Evolutionary conservation across 2,888 invertebrate genomes (phyloP).

Genomic region (Bombylius discolor): DNA sequence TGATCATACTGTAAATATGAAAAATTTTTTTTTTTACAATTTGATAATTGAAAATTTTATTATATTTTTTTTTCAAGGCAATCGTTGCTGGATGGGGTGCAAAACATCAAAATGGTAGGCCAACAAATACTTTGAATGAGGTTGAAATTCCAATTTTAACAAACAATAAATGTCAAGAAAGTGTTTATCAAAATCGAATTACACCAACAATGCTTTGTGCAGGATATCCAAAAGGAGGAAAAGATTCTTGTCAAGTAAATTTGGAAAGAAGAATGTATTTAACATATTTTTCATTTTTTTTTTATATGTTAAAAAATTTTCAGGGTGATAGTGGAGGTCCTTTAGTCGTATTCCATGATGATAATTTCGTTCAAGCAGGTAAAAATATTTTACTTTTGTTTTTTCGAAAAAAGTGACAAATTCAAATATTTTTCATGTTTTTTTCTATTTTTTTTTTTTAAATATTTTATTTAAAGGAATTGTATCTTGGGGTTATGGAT

Average conservation of each 20-base stretch:
- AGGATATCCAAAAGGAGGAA: constrained; percentile 26
- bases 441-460: no score
- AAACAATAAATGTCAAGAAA: constrained; percentile 27
- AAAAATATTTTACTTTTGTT: neutral
- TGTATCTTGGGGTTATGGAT: constrained; percentile 17
- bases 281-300: neutral
- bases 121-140: constrained; percentile 26
- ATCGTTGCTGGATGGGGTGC: constrained; percentile 32
- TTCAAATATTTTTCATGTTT: no score
- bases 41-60: no score
- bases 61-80: neutral
- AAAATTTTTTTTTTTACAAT: no score
- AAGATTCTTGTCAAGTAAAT: constrained; percentile 32
- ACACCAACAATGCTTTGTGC: constrained; percentile 32
- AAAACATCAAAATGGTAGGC: constrained; percentile 21
- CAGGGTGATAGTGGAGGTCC: constrained; percentile 34
- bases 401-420: no score
- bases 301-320: neutral
- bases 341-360: constrained; percentile 15
- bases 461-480: constrained; percentile 9
- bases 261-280: neutral
- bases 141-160: constrained; percentile 29
- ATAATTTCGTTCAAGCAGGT: constrained; percentile 1
- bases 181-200: constrained; percentile 28
- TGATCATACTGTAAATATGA: neutral